Evolutionary conservation across 1,140 invertebrate genomes (phyloP), one percentile per base, ranked within the genome.

Genomic region (Heliothis subflexa): DNA sequence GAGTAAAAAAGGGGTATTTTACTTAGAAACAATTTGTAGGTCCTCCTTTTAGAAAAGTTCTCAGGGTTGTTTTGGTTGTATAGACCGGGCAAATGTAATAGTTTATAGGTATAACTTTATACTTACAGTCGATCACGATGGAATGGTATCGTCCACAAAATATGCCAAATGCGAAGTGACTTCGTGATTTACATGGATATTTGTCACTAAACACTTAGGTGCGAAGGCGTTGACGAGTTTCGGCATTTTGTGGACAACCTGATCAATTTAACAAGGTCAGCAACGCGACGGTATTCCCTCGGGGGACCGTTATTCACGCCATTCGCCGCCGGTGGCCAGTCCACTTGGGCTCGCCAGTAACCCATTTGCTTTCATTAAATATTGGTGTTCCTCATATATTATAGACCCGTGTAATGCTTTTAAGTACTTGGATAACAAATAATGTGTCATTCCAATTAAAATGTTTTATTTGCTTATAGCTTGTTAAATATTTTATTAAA

Each of bases 181-280:
- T 61, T 12, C 33, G 55, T 61, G 61, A 74, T 74, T 74, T 74
- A 74, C 71, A 74, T 74, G 54, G 71, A 57, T 47, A 72, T 74
- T 74, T 74, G 71, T 74, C 54, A 74, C 71, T 74, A 61, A 74
- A 74, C 49, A 50, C 62, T 66, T 66, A 66, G 25, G 68, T 71
- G 71, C 33, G 54, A 59, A 59, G 33, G n/a, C 33, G 68, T 55
- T 59, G 40, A 61, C 40, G 71, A n/a, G 33, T 72, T 71, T 55
- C 55, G 71, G 33, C 55, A 40, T 61, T 73, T 47, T 25, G 55
- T 61, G 55, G 55, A 33, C 28, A 59, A 59, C 55, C 40, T 74
- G 54, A 59, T 61, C 50, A 55, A 55, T 55, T 71, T 54, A 71
- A 71, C 68, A 55, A 71, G 68, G 68, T 71, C 68, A 40, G 68